phyloP scores from a whole-genome alignment of 2,888 invertebrate genomes.

The Drosophila cognata region DNA sequence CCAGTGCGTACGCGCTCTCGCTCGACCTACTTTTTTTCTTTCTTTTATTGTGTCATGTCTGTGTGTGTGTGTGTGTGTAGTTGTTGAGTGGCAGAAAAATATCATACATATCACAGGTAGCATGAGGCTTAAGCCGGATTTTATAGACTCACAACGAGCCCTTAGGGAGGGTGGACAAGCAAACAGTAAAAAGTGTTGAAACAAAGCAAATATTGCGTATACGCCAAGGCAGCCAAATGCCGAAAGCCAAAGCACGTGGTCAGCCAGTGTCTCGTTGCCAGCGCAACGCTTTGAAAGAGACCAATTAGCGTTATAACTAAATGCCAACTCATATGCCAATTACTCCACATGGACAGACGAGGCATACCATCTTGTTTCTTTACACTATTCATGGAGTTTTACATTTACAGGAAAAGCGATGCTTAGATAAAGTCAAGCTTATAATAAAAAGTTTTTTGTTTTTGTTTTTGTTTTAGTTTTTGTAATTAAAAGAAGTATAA shows the following conservation, averaged over 20 bases:
- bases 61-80: conserved; percentile 22
- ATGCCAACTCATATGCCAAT: conserved; percentile 21
- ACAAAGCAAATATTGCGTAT: conserved; percentile 74
- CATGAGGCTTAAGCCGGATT: conserved; percentile 75
- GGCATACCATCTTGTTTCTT: neutral
- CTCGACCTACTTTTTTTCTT: conserved; percentile 58
- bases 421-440: neutral
- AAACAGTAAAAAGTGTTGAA: conserved; percentile 30
- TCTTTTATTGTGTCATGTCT: conserved; percentile 9
- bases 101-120: conserved; percentile 76
- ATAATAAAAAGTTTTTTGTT: too few species aligned
- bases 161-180: conserved; percentile 10
- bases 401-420: neutral
- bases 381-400: neutral
- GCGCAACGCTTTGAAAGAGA: conserved; percentile 54
- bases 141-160: conserved; percentile 59
- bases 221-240: conserved; percentile 52
- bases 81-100: conserved; percentile 66
- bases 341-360: conserved; percentile 20
- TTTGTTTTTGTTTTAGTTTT: too few species aligned
- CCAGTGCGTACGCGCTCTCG: conserved; percentile 40
- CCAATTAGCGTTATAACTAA: conserved; percentile 66
- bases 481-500: neutral
- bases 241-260: conserved; percentile 46
- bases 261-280: conserved; percentile 58